These are phyloP conservation scores for Mareca penelope DNA, from an alignment of 2,797 vertebrate genomes.

Conservation along the genomic window DNA sequence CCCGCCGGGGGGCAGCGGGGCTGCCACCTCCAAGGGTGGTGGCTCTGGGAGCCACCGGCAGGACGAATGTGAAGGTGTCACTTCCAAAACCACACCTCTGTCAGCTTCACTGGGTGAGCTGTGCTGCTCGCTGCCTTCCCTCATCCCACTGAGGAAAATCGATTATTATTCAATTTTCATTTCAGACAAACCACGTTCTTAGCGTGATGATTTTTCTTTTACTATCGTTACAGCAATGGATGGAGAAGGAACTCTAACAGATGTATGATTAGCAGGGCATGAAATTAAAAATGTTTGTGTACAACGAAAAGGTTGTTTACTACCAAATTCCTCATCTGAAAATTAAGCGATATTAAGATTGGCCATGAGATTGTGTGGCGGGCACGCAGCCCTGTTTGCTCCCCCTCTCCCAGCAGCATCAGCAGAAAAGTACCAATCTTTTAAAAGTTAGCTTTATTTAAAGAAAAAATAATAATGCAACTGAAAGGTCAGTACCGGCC, in stretches of 20 bases:
- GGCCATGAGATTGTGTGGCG: not conserved
- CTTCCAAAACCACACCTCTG: not conserved
- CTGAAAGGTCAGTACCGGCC: conserved; percentile 22
- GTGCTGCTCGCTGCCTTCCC: not conserved
- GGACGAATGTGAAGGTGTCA: rapidly evolving
- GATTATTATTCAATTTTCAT: conserved; percentile 70
- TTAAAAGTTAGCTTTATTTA: not conserved
- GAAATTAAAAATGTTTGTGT: conserved; percentile 80
- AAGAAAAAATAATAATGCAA: not conserved
- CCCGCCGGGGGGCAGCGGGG: too few relatives aligned
- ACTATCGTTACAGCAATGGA: conserved; percentile 56
- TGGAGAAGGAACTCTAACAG: conserved; percentile 73
- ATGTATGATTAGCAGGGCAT: conserved; percentile 81
- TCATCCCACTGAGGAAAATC: conserved; percentile 46
- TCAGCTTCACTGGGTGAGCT: not conserved
- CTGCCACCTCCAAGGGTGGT: not conserved
- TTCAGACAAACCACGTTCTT: conserved; percentile 72
- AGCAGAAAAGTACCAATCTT: not conserved
- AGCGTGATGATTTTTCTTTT: conserved; percentile 67
- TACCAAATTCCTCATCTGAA: conserved; percentile 68
- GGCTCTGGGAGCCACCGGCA: too few relatives aligned
- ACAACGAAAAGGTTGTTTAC: conserved; percentile 75
- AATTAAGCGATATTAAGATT: conserved; percentile 61
- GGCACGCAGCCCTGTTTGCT: not conserved
- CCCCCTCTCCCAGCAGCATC: not conserved